A percentile compares a stretch with the other conserved stretches of the same genome.
Conservation (phyloP, 1,140 invertebrate genomes). For the Ericerus pela region DNA sequence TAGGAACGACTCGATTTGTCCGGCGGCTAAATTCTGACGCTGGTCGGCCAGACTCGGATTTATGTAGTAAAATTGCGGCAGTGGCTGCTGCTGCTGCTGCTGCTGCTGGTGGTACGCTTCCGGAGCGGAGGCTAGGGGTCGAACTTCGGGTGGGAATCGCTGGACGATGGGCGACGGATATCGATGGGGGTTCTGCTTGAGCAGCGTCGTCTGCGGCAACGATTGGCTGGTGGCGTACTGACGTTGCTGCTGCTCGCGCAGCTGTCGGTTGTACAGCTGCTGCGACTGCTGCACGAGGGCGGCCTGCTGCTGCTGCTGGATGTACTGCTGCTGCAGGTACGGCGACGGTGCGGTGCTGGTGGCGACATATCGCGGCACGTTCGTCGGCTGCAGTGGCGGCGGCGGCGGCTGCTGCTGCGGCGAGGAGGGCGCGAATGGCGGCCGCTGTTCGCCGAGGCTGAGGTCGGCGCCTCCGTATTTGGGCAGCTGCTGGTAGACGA, state of each 20-base stretch:
- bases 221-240: conserved; percentile 3
- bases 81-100: conserved; percentile 30
- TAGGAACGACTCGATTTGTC: conserved; percentile 66
- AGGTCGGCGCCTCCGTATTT: conserved; percentile 37
- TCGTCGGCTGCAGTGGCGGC: background rate
- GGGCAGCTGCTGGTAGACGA: conserved; percentile 57
- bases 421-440: conserved; percentile 18
- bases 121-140: background rate
- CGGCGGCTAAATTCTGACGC: conserved; percentile 26
- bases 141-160: conserved; percentile 13
- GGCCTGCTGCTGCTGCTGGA: conserved; percentile 52
- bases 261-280: conserved; percentile 54
- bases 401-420: conserved; percentile 19
- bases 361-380: background rate
- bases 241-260: conserved; percentile 37
- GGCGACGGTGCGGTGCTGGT: conserved; percentile 10
- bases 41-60: conserved; percentile 28
- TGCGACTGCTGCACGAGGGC: conserved; percentile 48
- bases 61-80: conserved; percentile 45
- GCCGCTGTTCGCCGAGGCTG: conserved; percentile 23
- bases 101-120: conserved; percentile 33
- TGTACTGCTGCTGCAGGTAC: conserved; percentile 42
- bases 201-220: conserved; percentile 11
- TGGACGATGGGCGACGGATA: conserved; percentile 15
- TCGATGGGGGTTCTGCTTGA: conserved; percentile 19